Evolutionary conservation across 2,888 invertebrate genomes (phyloP).

Genomic region (Drosophila helvetica): DNA sequence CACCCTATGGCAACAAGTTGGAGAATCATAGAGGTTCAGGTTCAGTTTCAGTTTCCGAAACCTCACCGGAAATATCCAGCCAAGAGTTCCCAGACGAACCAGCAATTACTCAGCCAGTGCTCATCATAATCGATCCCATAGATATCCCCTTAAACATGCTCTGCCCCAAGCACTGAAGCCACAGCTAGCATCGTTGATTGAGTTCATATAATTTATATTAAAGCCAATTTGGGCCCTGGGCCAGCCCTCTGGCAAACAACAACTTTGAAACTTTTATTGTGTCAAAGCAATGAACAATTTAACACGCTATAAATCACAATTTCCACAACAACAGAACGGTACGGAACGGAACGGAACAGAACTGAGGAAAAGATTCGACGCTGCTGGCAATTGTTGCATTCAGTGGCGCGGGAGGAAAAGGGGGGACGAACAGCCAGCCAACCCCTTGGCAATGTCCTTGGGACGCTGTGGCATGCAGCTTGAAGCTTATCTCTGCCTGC

Average conservation of each 20-base stretch:
- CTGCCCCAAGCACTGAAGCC: not conserved
- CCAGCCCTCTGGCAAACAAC: slow-evolving; percentile 13
- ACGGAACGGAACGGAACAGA: slow-evolving; percentile 2
- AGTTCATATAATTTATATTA: slow-evolving; percentile 73
- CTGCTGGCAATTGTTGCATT: slow-evolving; percentile 67
- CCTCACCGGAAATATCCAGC: too few relatives aligned
- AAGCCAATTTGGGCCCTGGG: slow-evolving; percentile 62
- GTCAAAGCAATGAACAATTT: slow-evolving; percentile 75
- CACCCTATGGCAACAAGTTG: not conserved
- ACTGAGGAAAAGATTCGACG: slow-evolving; percentile 54
- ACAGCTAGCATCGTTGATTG: slow-evolving; percentile 51
- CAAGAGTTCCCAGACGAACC: not conserved
- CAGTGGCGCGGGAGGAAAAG: slow-evolving; percentile 5
- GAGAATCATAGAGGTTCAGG: slow-evolving; percentile 1
- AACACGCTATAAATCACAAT: slow-evolving; percentile 79
- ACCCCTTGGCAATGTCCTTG: slow-evolving; percentile 73
- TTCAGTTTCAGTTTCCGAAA: too few relatives aligned
- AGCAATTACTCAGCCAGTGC: not conserved
- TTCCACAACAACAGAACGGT: slow-evolving; percentile 38
- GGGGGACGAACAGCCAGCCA: slow-evolving; percentile 35
- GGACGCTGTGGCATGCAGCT: slow-evolving; percentile 73
- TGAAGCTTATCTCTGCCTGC: slow-evolving; percentile 63
- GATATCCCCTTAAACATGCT: not conserved
- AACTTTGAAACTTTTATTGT: slow-evolving; percentile 68
- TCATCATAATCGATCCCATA: not conserved